phyloP scores from a whole-genome alignment of 2,888 invertebrate species.

The Limulus polyphemus region DNA sequence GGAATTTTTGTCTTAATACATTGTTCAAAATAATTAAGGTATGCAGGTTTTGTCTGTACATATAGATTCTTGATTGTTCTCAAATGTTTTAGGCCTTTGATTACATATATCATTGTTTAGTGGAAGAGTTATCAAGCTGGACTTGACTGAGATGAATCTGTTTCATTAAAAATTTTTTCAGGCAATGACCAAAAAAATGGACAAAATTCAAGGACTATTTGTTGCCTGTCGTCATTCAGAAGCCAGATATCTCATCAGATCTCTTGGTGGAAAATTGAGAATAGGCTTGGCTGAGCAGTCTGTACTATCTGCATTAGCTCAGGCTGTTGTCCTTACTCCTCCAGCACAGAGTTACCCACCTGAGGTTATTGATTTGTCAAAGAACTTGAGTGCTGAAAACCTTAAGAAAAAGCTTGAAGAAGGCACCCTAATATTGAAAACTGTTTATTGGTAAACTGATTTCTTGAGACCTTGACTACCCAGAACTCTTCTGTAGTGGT shows the following conservation, averaged over 20 bases:
- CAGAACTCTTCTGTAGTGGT: too few relatives aligned
- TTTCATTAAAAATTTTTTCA: conserved; percentile 6
- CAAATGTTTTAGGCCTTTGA: too few relatives aligned
- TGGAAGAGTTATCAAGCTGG: too few relatives aligned
- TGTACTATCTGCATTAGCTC: conserved; percentile 74
- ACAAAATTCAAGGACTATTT: conserved; percentile 79
- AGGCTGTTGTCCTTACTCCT: conserved; percentile 67
- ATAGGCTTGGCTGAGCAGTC: conserved; percentile 97
- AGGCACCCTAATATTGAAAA: conserved; percentile 64
- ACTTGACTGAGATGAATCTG: too few relatives aligned
- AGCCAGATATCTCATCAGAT: conserved; percentile 77
- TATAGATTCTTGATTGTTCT: too few relatives aligned
- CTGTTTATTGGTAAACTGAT: conserved; percentile 65
- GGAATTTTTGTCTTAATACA: too few relatives aligned
- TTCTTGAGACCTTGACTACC: background rate
- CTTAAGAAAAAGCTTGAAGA: conserved; percentile 65
- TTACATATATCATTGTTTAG: too few relatives aligned
- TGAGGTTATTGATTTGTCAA: conserved; percentile 49
- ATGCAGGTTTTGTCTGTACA: too few relatives aligned
- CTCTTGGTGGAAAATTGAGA: conserved; percentile 81
- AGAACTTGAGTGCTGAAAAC: conserved; percentile 49
- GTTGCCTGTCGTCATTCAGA: conserved; percentile 80
- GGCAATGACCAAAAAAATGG: conserved; percentile 58
- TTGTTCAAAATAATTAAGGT: too few relatives aligned
- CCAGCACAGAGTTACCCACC: conserved; percentile 54